Evolutionary conservation across 2,888 invertebrate genomes (phyloP).

Genomic region (Leucophenga montana): DNA sequence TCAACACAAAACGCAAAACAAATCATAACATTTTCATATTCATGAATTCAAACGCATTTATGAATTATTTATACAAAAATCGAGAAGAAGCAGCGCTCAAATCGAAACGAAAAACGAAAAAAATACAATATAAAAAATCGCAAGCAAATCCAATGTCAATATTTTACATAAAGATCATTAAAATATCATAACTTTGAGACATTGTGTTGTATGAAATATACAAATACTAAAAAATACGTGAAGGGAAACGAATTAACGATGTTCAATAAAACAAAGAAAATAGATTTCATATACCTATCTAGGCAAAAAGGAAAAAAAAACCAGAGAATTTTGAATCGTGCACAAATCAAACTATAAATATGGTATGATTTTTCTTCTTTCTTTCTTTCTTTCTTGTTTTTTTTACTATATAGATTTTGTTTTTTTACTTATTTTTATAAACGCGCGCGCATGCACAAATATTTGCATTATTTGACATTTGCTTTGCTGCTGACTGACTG

Average conservation of each 20-base stretch:
- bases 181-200: slow-evolving; percentile 24
- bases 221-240: not conserved
- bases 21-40: slow-evolving; percentile 32
- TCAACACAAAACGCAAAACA: not conserved
- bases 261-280: not conserved
- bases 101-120: slow-evolving; percentile 34
- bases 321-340: not conserved
- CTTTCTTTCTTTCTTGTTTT: no score
- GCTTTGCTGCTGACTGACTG: not conserved
- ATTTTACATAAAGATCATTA: slow-evolving; percentile 36
- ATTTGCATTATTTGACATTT: slow-evolving; percentile 25
- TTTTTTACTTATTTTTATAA: no score
- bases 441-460: not conserved
- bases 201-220: slow-evolving; percentile 15
- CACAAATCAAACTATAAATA: not conserved
- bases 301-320: no score
- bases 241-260: no score
- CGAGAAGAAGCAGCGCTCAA: slow-evolving; percentile 32
- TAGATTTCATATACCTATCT: not conserved
- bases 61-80: slow-evolving; percentile 51
- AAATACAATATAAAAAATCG: slow-evolving; percentile 36
- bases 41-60: slow-evolving; percentile 34
- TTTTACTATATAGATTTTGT: no score
- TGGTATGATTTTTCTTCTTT: no score
- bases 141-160: slow-evolving; percentile 50